These are phyloP conservation scores for Caenorhabditis uteleia DNA, from an alignment of 2,888 invertebrate genomes.

Conservation along the genomic window DNA sequence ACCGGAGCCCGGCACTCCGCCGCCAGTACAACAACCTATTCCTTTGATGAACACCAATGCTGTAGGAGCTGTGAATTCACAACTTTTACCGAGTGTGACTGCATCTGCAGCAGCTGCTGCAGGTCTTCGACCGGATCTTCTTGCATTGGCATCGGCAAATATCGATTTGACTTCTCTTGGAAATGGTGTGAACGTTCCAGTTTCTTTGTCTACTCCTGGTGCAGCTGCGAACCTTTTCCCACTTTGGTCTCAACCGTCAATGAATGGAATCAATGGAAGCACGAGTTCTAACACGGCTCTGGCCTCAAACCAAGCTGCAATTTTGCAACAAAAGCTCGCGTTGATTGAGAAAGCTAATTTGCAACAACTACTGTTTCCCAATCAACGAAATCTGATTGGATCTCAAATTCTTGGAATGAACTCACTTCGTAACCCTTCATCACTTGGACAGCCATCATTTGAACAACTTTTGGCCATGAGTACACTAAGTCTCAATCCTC, in stretches of 20 bases:
- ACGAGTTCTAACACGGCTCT: constrained; percentile 1
- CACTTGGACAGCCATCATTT: constrained; percentile 13
- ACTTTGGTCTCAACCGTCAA: not conserved
- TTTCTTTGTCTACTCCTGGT: not conserved
- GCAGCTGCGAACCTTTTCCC: not conserved
- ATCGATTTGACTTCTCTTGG: constrained; percentile 8
- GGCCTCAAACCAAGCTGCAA: not conserved
- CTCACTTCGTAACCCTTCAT: constrained; percentile 7
- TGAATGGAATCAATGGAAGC: constrained; percentile 11
- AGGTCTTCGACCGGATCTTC: constrained; percentile 22
- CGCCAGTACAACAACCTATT: constrained; percentile 7
- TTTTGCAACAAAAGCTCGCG: not conserved
- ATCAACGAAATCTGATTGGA: constrained; percentile 6
- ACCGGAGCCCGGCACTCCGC: constrained; percentile 45
- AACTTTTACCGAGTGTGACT: constrained; percentile 20
- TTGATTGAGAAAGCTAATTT: constrained; percentile 1
- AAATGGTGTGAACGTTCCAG: constrained; percentile 1
- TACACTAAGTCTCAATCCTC: constrained; percentile 15
- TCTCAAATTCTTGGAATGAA: constrained; percentile 1
- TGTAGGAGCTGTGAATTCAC: constrained; percentile 10
- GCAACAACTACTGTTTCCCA: constrained; percentile 12
- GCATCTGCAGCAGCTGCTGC: constrained; percentile 17
- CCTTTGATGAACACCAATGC: constrained; percentile 17
- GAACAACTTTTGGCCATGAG: constrained; percentile 27
- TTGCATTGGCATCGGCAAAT: constrained; percentile 14